Evolutionary conservation across 2,888 invertebrate species (phyloP), one percentile per base, ranked within the genome.

Genomic region (Agrochola lychnidis): DNA sequence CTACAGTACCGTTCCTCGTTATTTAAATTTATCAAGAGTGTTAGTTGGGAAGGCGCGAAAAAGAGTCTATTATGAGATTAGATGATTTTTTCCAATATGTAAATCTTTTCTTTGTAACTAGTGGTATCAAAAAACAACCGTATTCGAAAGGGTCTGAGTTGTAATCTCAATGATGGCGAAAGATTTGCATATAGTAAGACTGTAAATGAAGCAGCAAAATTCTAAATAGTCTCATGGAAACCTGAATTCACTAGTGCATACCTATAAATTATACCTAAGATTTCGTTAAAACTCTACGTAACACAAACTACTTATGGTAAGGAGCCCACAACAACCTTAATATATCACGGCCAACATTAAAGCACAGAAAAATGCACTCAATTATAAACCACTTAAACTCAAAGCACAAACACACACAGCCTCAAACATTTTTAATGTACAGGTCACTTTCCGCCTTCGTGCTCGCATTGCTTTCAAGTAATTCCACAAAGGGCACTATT

Each of bases 401-500:
- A 14, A 40, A 70, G 19, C 78, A 79, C 57, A 48, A 66, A 72
- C 51, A 80, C 69, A 71, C 48, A 70, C 30, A 67, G 61, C 1
- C 40, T 45, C 14, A 42, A 59, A 71, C 73, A 83, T 73, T 83
- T 87, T 84, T 82, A 86, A 87, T 80, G 81, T 75, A 70, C 59
- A 57, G 77, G 71, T 80, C 78, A 85, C 84, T 88, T 85, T 81
- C 83, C 78, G 70, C 83, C 83, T 85, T 89, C 87, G 87, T 87
- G 88, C 86, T 79, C 83, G 84, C 76, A 62, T 76, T 81, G 88
- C 89, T 87, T 89, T 90, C 90, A 88, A 89, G 89, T 87, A 88
- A 87, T 87, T 83, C 72, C 67, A 95, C 94, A 96, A 96, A 95
- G 93, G 93, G 89, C 87, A 93, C 94, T 88, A 96, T 96, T 96